Evolutionary conservation across 2,888 invertebrate genomes (phyloP), one percentile per base, ranked within the genome.

Genomic region (Amphimallon solstitiale): DNA sequence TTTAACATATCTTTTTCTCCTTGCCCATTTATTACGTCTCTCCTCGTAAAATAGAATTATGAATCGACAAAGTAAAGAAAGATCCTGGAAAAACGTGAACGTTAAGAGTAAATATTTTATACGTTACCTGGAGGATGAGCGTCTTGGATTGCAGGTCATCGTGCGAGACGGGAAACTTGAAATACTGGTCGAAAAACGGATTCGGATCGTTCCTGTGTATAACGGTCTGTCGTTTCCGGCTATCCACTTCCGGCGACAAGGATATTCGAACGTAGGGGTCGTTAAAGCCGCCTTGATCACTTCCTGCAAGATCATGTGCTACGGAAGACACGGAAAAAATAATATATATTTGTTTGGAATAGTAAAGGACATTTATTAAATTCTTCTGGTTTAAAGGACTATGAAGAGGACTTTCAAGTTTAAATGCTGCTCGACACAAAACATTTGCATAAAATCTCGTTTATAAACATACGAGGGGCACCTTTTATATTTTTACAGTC

Each of bases 131-230:
- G n/a, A 92, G 81, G 67, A 91, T 81, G 52, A 94, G 83, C 19
- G 89, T 90, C 81, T 92, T 93, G 66, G 93, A 92, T 60, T 89
- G 88, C 46, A 95, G 84, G 72, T 95, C 94, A 73, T 95, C 95
- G 73, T 93, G 92, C 10, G 94, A 93, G 6, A 95, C 92, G 0
- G 95, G 95, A 79, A 95, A 95, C 83, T 95, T 95, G 84, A 95
- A 95, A 79, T 92, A 92, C 79, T 95, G 94, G 84, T 95, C 93
- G 81, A 94, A 95, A 82, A 91, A 91, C 0, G 95, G 95, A 82
- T 94, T 93, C 6, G 91, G 88, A 74, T 94, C 92, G 79, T 93
- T 93, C 66, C 93, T 86, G 78, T 93, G 92, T 49, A 94, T 92
- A 10, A 90, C 88, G 0, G 95, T 94, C 81, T 95, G 94, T 2